phyloP scores from a whole-genome alignment of 2,113 vertebrate species.

The Periophthalmodon schlosseri region DNA sequence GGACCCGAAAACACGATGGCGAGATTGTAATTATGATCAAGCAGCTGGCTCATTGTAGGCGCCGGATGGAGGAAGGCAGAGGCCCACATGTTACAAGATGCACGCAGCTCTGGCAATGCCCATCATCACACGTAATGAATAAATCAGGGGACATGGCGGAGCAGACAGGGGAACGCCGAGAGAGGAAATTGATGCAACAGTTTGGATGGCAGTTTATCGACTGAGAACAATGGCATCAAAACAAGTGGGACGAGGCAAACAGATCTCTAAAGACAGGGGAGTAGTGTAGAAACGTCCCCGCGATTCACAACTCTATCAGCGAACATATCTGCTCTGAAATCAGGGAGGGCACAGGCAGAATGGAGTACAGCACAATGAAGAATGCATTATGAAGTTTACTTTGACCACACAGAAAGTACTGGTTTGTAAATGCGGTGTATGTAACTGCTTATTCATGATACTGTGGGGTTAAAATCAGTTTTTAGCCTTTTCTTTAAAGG shows the following conservation, averaged over 20 bases:
- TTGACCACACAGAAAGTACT: no score
- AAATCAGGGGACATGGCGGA: constrained; percentile 6
- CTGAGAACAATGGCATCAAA: constrained; percentile 8
- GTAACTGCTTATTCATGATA: neutral
- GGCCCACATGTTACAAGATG: constrained; percentile 11
- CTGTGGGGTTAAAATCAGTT: no score
- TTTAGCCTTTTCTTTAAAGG: no score
- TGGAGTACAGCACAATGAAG: neutral
- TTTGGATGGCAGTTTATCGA: neutral
- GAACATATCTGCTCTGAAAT: neutral
- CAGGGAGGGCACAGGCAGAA: neutral
- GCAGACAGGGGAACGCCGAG: neutral
- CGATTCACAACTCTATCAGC: neutral
- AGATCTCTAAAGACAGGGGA: neutral
- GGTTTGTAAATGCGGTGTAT: no score
- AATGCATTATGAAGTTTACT: neutral
- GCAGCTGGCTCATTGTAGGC: constrained; percentile 8
- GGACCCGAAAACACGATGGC: constrained; percentile 1
- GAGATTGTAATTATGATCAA: constrained; percentile 17
- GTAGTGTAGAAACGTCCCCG: neutral
- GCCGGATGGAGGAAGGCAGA: constrained; percentile 3
- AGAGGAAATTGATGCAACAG: constrained; percentile 5
- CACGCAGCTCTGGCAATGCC: neutral
- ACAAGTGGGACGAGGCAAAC: neutral
- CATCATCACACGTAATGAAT: constrained; percentile 6